Percentiles rank a stretch among this genome's conserved stretches.
Evolutionary conservation across 2,888 invertebrate genomes (phyloP).

Genomic region (Cheilosia vernalis): DNA sequence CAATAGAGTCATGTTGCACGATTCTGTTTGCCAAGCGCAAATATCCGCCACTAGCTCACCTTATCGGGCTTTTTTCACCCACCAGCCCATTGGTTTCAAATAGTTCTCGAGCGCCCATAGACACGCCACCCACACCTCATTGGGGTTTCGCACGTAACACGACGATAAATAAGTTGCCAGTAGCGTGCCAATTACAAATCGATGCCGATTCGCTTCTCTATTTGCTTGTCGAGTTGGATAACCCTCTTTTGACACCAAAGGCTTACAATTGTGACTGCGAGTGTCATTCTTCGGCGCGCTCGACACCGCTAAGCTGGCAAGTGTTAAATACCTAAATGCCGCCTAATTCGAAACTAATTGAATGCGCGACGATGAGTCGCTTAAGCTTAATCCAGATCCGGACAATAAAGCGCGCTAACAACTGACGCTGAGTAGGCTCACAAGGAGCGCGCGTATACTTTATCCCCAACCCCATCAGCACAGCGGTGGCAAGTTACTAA

Average conservation of each 20-base stretch:
- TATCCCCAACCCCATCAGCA: neutral
- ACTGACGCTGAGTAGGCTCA: neutral
- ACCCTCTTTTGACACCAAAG: conserved; percentile 53
- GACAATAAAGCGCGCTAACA: conserved; percentile 59
- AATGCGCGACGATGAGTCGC: conserved; percentile 71
- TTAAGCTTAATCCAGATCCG: conserved; percentile 68
- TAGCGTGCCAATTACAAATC: conserved; percentile 46
- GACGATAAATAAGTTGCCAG: conserved; percentile 48
- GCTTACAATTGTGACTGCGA: conserved; percentile 1
- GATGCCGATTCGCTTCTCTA: conserved; percentile 45
- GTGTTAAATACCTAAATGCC: conserved; percentile 70
- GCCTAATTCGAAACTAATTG: conserved; percentile 73
- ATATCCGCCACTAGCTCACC: conserved; percentile 24
- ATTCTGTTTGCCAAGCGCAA: conserved; percentile 67
- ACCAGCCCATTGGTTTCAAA: conserved; percentile 34
- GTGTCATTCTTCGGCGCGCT: neutral
- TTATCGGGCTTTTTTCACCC: conserved; percentile 11
- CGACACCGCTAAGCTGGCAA: conserved; percentile 25
- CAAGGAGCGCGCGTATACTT: conserved; percentile 2
- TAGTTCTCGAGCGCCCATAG: conserved; percentile 27
- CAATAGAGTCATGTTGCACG: conserved; percentile 67
- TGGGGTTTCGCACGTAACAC: conserved; percentile 54
- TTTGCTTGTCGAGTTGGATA: conserved; percentile 22
- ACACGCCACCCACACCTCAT: conserved; percentile 52
- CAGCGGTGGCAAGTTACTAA: conserved; percentile 53